phyloP scores from a whole-genome alignment of 2,113 vertebrate species.

The Serinus canaria region DNA sequence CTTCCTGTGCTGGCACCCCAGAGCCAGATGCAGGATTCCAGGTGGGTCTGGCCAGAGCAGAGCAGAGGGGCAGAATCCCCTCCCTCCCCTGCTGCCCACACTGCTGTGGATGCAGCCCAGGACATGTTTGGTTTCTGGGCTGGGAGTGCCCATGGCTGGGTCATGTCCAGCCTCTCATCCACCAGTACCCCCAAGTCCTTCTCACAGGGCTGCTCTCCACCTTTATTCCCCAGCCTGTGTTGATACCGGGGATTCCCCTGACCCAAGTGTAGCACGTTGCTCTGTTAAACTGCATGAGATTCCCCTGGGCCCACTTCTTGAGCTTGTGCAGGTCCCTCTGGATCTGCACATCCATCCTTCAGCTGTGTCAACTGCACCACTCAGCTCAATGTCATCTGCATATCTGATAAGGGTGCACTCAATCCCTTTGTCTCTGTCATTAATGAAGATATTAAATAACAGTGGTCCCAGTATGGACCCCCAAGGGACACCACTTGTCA shows the following conservation, averaged over 20 bases:
- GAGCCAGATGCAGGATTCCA: background rate
- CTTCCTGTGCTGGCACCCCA: background rate
- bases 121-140: background rate
- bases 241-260: background rate
- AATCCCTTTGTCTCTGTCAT: background rate
- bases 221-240: background rate
- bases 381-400: background rate
- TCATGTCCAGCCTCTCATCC: background rate
- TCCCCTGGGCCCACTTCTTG: background rate
- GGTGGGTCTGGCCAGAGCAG: background rate
- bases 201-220: fast-evolving
- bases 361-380: background rate
- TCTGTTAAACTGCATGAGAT: background rate
- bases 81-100: fast-evolving
- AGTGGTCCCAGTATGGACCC: background rate
- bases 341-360: background rate
- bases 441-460: background rate
- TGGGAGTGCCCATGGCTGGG: background rate
- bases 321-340: background rate
- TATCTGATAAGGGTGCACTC: background rate
- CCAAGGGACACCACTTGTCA: background rate
- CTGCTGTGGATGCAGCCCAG: background rate
- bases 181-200: background rate
- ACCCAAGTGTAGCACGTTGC: background rate
- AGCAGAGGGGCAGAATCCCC: background rate